Base-by-base conservation (phyloP, 1,140 invertebrate genomes). In the Brachionus rotundiformis region DNA sequence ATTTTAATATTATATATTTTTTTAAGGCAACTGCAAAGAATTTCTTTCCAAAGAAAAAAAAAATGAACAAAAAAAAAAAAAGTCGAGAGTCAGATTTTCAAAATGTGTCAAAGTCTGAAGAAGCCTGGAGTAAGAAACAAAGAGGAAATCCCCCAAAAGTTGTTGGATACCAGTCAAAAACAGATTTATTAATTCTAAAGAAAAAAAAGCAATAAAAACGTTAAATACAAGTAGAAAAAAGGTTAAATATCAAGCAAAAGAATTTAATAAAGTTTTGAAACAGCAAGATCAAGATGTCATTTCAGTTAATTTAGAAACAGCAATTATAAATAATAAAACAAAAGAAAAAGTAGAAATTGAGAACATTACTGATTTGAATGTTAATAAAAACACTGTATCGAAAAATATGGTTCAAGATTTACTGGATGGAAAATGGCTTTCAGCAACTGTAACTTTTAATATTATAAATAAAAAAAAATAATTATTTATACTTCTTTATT, bases 161-260 rank as follows among this genome's bases (percentile, higher is more conserved):
- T 39, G 65, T 71, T 71, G 65, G 65, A 19, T 71, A 71, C 33
- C 65, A 39, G 31, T 39, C 65, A 36, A 71, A 71, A 71, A 71
- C 65, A 16, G 65, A 71, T 23, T 16, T 71, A 16, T 71, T 71
- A 11, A 39, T 71, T 71, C 19, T 39, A 71, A 71, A 71, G 19
- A 71, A 71, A 39, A 71, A 39, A 36, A 71, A 23, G 33, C 65
- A n/a, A 71, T 71, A 71, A 71, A 71, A 71, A 71, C 31, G n/a
- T 39, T 71, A 39, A 71, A 71, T 39, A 71, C 31, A 39, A 71
- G 61, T 59, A 59, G 54, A 59, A 59, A 59, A 59, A 59, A 59
- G 54, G 61, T 29, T 29, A 63, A 29, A 31, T 31, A 63, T 29
- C 31, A 71, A 71, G n/a, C 61, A 63, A 63, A 29, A 36, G 33